Conservation (phyloP, 2,797 vertebrate species). For the Hypotaenidia okinawae region DNA sequence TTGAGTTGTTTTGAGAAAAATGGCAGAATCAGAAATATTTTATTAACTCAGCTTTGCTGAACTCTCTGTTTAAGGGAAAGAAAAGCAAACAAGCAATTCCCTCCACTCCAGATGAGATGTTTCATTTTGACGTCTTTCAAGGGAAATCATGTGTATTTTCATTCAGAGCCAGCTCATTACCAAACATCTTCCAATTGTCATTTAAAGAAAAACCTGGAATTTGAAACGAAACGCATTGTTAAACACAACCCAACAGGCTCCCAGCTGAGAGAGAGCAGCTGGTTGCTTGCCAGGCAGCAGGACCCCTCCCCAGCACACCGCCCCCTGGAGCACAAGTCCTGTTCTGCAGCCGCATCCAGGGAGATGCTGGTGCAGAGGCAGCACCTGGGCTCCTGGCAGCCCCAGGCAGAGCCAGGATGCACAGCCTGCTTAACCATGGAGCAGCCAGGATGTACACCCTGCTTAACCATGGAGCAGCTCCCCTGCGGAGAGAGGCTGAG, state of each 20-base stretch:
- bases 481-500: too few relatives aligned
- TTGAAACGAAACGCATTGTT: background rate
- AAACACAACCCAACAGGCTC: background rate
- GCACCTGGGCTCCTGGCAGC: background rate
- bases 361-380: background rate
- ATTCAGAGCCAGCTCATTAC: background rate
- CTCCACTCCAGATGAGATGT: background rate
- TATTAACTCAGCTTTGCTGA: slow-evolving; percentile 37
- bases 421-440: too few relatives aligned
- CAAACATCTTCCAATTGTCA: slow-evolving; percentile 8
- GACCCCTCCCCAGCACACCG: background rate
- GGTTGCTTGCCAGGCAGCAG: background rate
- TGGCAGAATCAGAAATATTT: background rate
- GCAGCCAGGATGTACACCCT: rapidly evolving
- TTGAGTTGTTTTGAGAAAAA: background rate
- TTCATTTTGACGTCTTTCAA: slow-evolving; percentile 6
- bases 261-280: background rate
- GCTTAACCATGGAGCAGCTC: too few relatives aligned
- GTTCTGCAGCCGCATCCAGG: background rate
- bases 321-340: background rate
- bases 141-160: slow-evolving; percentile 16
- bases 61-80: slow-evolving; percentile 7
- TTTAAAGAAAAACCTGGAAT: background rate
- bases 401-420: background rate
- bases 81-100: slow-evolving; percentile 36